Percentiles rank a stretch among this genome's conserved stretches.
These are phyloP conservation scores for Drosophila setifemur DNA, from an alignment of 1,140 invertebrate genomes.

Conservation along the genomic window DNA sequence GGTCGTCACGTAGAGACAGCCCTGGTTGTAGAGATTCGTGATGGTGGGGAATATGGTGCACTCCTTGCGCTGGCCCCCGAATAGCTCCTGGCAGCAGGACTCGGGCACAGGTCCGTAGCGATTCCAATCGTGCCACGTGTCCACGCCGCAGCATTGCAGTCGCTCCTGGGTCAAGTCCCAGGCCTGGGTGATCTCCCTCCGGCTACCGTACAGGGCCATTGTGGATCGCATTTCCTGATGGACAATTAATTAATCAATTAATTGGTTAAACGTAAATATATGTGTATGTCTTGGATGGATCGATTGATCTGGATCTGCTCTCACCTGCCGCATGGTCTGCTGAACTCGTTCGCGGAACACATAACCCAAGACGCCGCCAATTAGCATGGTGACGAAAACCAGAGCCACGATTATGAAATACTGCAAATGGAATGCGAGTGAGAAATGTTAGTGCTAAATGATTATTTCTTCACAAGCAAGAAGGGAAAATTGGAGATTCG, in stretches of 20 bases:
- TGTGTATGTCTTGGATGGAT: neutral
- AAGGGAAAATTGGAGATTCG: neutral
- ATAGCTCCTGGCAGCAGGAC: constrained; percentile 90
- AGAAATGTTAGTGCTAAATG: constrained; percentile 44
- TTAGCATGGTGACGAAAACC: constrained; percentile 93
- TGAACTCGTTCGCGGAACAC: constrained; percentile 92
- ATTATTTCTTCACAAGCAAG: neutral
- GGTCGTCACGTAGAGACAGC: constrained; percentile 88
- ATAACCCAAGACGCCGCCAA: constrained; percentile 94
- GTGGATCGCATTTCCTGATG: constrained; percentile 88
- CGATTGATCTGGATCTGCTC: neutral
- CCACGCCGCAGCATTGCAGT: constrained; percentile 92
- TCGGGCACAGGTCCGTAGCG: constrained; percentile 89
- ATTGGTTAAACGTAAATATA: neutral
- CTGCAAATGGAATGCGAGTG: constrained; percentile 84
- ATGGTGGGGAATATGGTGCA: constrained; percentile 85
- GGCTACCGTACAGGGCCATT: constrained; percentile 88
- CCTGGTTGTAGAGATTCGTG: constrained; percentile 87
- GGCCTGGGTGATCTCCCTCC: constrained; percentile 87
- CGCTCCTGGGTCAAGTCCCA: constrained; percentile 93
- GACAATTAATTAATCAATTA: neutral
- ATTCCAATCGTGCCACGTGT: constrained; percentile 89
- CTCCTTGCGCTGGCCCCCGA: constrained; percentile 86
- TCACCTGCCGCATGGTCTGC: constrained; percentile 85
- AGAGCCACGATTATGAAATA: constrained; percentile 94